Evolutionary conservation across 2,113 vertebrate genomes (phyloP), one percentile per base, ranked within the genome.

Genomic region (Pseudorhombus dupliciocellatus): DNA sequence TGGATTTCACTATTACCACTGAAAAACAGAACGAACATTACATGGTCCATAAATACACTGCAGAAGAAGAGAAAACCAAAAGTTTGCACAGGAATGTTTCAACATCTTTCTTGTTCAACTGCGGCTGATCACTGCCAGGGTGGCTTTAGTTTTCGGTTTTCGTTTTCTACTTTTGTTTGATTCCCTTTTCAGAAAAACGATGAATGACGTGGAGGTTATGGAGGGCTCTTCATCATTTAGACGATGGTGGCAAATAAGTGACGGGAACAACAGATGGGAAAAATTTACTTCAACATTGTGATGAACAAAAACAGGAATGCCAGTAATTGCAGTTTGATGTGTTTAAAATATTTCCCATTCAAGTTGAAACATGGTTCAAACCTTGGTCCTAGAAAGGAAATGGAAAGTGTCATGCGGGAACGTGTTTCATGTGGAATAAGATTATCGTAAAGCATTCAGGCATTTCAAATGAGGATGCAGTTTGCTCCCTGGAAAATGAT

Each of bases 211-310:
- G 20, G 68, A 61, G 15, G 28, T 62, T 59, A 77, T 70, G 65
- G 30, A 69, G 74, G 4, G 81, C 91, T 88, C 90, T 83, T 90
- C 88, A 77, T 59, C 70, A 56, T 83, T 28, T 73, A 85, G 56
- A 66, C 61, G 31, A 69, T 52, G 81, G 77, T 71, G 57, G 34
- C 66, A 75, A 54, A 79, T 69, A 9, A 64, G 72, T 75, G 71
- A 84, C 59, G 62, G 14, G 54, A 77, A 65, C 21, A 72, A 48
- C 42, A 26, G 60, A 52, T 68, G 34, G 31, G 15, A 70, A 22
- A 59, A 5, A 53, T 72, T 68, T 37, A 52, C 14, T 37, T 26
- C 37, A 44, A 54, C 64, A 59, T 51, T 66, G 55, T 24, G 15
- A 25, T 26, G 9, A 51, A n/a, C 7, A 50, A 77, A 83, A 80